phyloP scores from a whole-genome alignment of 2,888 invertebrate species.

The Galeopsomyia nigrocyanea region DNA sequence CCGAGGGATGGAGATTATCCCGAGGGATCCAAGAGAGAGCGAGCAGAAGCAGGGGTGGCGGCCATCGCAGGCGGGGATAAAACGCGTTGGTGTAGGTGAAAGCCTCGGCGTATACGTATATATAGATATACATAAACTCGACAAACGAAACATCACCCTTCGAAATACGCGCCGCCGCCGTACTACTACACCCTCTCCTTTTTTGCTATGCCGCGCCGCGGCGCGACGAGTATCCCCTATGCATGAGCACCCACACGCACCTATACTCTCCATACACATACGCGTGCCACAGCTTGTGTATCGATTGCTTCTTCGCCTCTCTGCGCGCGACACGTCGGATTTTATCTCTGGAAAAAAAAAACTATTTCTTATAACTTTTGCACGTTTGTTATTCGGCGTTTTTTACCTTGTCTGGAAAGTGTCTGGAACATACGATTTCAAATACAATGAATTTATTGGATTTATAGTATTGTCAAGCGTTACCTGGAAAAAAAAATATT shows the following conservation, averaged over 20 bases:
- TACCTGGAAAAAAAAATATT: too few relatives aligned
- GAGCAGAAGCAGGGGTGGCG: not conserved
- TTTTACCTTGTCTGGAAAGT: too few relatives aligned
- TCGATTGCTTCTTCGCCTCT: conserved; percentile 51
- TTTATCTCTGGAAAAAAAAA: not conserved
- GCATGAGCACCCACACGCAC: conserved; percentile 33
- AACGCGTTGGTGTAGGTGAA: too few relatives aligned
- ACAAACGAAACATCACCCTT: conserved; percentile 66
- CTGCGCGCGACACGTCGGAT: not conserved
- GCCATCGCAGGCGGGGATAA: not conserved
- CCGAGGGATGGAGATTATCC: conserved; percentile 62
- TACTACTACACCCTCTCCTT: too few relatives aligned
- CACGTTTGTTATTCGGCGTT: too few relatives aligned
- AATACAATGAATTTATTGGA: too few relatives aligned
- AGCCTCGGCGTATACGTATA: not conserved
- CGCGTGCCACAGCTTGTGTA: conserved; percentile 45
- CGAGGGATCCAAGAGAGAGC: conserved; percentile 53
- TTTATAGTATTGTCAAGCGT: too few relatives aligned
- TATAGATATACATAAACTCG: not conserved
- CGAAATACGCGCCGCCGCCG: conserved; percentile 58
- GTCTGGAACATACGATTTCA: too few relatives aligned
- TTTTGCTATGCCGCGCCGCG: too few relatives aligned
- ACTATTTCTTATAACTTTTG: not conserved
- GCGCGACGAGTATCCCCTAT: too few relatives aligned
- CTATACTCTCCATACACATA: conserved; percentile 13